Percentiles rank a stretch among this genome's conserved stretches.
phyloP scores from a whole-genome alignment of 1,140 invertebrate species.

The Papilio glaucus region DNA sequence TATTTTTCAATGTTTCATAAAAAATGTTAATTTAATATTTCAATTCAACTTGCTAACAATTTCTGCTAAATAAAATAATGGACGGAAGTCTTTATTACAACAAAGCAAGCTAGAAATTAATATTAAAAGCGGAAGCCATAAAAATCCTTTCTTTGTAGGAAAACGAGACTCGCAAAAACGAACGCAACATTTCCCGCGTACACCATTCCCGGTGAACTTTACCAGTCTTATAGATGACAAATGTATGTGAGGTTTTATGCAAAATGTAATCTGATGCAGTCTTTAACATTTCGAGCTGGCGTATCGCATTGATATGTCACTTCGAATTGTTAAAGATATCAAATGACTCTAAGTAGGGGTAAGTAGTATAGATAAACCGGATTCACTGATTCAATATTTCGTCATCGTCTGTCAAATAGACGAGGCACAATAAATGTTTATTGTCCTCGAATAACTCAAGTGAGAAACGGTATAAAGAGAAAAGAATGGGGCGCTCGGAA shows the following conservation, averaged over 20 bases:
- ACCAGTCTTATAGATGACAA: conserved; percentile 48
- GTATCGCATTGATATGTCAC: not conserved
- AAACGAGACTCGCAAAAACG: conserved; percentile 66
- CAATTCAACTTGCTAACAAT: conserved; percentile 30
- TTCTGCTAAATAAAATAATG: conserved; percentile 29
- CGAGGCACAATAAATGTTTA: conserved; percentile 79
- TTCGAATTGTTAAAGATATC: not conserved
- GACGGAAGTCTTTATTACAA: conserved; percentile 47
- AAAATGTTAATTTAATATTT: conserved; percentile 18
- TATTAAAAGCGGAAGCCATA: conserved; percentile 64
- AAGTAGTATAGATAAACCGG: conserved; percentile 60
- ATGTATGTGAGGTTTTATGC: not conserved
- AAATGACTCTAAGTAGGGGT: not conserved
- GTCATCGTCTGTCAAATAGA: conserved; percentile 78
- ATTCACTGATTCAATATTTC: conserved; percentile 76
- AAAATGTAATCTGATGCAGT: not conserved
- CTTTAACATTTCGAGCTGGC: not conserved
- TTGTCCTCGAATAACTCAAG: conserved; percentile 81
- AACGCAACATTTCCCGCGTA: conserved; percentile 55
- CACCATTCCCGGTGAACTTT: conserved; percentile 47
- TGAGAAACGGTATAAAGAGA: conserved; percentile 81
- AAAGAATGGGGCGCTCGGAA: conserved; percentile 78
- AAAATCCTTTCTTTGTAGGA: conserved; percentile 59
- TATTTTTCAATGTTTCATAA: not conserved
- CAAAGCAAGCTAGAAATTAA: conserved; percentile 51